phyloP scores from a whole-genome alignment of 2,113 vertebrate genomes.

The Neolamprologus modestus region DNA sequence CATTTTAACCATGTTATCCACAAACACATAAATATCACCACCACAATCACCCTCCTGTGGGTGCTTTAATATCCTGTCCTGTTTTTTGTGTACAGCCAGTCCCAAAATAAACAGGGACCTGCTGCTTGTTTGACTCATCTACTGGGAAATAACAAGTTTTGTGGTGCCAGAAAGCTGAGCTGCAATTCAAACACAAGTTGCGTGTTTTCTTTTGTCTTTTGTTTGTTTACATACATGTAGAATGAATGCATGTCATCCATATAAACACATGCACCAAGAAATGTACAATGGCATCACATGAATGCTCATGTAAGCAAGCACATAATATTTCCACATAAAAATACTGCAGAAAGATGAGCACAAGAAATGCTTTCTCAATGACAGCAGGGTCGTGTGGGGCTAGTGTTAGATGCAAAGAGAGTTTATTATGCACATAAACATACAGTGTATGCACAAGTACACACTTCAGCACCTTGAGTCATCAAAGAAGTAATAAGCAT shows the following conservation, averaged over 20 bases:
- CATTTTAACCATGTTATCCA: neutral
- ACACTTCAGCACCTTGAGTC: conserved; percentile 11
- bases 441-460: neutral
- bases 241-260: neutral
- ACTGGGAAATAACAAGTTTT: neutral
- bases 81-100: neutral
- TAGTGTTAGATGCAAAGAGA: neutral
- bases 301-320: neutral
- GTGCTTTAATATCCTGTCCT: conserved; percentile 17
- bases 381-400: neutral
- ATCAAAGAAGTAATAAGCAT: conserved; percentile 15
- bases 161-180: neutral
- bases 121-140: neutral
- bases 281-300: neutral
- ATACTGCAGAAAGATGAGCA: neutral
- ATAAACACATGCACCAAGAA: neutral
- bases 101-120: conserved; percentile 23
- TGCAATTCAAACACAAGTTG: neutral
- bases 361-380: neutral
- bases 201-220: neutral
- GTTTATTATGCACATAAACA: neutral
- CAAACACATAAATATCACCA: neutral
- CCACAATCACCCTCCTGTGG: neutral
- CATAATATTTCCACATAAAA: neutral
- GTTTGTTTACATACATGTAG: neutral